phyloP scores from a whole-genome alignment of 1,140 invertebrate genomes.

The Sycophaga agraensis region DNA sequence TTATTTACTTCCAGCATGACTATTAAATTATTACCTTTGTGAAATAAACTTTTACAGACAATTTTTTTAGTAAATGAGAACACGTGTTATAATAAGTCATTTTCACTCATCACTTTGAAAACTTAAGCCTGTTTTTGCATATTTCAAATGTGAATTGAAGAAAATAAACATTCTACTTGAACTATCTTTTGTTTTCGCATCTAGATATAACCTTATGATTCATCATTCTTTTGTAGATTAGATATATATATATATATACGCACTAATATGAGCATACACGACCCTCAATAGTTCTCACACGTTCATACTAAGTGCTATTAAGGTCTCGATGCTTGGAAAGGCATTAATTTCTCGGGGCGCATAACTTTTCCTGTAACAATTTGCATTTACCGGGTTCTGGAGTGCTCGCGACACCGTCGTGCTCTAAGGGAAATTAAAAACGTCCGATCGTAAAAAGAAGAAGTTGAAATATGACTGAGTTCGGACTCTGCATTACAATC shows the following conservation, averaged over 20 bases:
- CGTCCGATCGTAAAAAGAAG: constrained; percentile 52
- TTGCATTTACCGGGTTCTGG: constrained; percentile 46
- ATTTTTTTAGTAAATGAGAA: no score
- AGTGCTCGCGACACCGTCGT: constrained; percentile 28
- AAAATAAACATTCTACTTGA: no score
- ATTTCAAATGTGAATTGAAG: no score
- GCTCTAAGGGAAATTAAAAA: constrained; percentile 54
- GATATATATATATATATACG: constrained; percentile 3
- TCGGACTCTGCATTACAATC: constrained; percentile 57
- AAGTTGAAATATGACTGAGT: constrained; percentile 51
- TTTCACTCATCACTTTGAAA: no score
- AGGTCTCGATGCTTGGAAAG: constrained; percentile 41
- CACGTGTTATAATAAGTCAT: no score
- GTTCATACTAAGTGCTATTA: constrained; percentile 19
- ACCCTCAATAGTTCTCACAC: background rate
- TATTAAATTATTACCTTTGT: no score
- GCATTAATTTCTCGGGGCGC: constrained; percentile 45
- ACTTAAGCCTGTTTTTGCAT: no score
- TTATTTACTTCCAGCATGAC: no score
- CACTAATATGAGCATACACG: constrained; percentile 3
- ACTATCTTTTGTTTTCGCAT: no score
- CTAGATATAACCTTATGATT: no score
- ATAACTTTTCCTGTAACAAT: constrained; percentile 52
- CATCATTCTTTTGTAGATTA: no score
- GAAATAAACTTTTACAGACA: no score